Evolutionary conservation across 1,140 invertebrate species (phyloP).

Genomic region (Pinna nobilis): DNA sequence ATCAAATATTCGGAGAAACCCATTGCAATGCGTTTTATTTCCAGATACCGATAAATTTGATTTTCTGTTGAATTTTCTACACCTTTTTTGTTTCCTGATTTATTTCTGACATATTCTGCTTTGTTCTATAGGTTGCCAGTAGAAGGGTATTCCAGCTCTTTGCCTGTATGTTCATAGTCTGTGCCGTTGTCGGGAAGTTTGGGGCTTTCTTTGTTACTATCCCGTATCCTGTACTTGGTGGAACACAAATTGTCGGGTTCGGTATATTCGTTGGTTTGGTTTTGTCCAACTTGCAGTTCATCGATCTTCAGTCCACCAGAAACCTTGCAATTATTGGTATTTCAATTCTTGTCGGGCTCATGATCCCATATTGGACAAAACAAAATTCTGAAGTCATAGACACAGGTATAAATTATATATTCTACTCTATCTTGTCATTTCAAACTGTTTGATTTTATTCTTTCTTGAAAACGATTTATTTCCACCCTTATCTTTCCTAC

Average conservation of each 20-base stretch:
- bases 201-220: constrained; percentile 92
- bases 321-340: constrained; percentile 92
- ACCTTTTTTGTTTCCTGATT: too few relatives aligned
- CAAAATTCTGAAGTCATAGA: constrained; percentile 80
- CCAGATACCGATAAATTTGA: too few relatives aligned
- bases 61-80: too few relatives aligned
- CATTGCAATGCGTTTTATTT: too few relatives aligned
- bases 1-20: too few relatives aligned
- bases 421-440: not conserved
- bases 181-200: constrained; percentile 82
- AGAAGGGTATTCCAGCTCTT: constrained; percentile 90
- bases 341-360: constrained; percentile 88
- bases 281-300: constrained; percentile 87
- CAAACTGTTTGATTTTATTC: not conserved
- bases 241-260: constrained; percentile 91
- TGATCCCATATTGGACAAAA: constrained; percentile 84
- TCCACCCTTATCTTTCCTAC: too few relatives aligned
- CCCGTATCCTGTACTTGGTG: constrained; percentile 91
- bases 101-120: too few relatives aligned
- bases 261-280: constrained; percentile 76
- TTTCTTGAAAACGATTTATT: too few relatives aligned
- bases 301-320: constrained; percentile 85
- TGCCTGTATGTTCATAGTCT: constrained; percentile 84
- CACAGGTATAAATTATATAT: constrained; percentile 79
- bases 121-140: constrained; percentile 15